These are phyloP conservation scores for Grallaria varia DNA, from an alignment of 2,113 vertebrate genomes.

Conservation along the genomic window DNA sequence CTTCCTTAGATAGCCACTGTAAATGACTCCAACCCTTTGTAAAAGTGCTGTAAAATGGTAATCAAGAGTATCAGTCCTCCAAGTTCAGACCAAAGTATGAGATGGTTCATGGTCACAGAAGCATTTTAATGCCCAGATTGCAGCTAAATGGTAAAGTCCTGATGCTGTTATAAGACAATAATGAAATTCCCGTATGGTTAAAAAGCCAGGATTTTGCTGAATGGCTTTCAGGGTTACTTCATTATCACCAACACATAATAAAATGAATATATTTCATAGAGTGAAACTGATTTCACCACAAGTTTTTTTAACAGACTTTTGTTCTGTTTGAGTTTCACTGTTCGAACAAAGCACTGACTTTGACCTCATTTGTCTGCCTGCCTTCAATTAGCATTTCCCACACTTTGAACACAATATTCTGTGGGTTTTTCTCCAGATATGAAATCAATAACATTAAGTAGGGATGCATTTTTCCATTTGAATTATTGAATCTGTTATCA, in stretches of 20 bases:
- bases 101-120: neutral
- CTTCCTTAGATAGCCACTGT: neutral
- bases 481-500: neutral
- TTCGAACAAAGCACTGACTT: neutral
- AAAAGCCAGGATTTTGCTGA: neutral
- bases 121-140: neutral
- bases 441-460: conserved; percentile 42
- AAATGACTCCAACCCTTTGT: neutral
- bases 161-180: neutral
- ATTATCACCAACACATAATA: neutral
- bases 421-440: neutral
- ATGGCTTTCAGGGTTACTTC: neutral
- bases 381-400: neutral
- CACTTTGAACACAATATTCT: neutral
- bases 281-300: neutral
- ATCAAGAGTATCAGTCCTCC: neutral
- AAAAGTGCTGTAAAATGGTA: neutral
- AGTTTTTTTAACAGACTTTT: neutral
- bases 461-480: conserved; percentile 21
- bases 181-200: neutral
- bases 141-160: neutral
- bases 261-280: neutral
- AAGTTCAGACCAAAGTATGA: neutral
- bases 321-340: neutral
- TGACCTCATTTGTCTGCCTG: neutral